A percentile compares a stretch with the other conserved stretches of the same genome.
Conservation (phyloP, 2,888 invertebrate genomes). For the Himalopsyche anomala region DNA sequence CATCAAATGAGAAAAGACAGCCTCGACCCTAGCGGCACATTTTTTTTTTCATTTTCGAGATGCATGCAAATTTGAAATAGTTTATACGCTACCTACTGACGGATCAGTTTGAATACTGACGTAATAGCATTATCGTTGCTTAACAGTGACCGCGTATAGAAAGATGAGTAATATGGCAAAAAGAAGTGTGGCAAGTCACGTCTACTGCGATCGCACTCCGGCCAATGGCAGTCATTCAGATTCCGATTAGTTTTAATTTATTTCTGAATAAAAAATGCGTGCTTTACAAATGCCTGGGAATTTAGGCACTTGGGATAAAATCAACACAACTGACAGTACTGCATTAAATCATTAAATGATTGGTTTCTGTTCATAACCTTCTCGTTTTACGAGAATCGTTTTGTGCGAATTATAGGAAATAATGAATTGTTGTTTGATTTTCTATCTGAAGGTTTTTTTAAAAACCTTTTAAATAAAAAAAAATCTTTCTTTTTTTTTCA, state of each 20-base stretch:
- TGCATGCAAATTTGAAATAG: conserved; percentile 4
- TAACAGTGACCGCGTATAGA: conserved; percentile 2
- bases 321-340: conserved; percentile 8
- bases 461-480: too few relatives aligned
- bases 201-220: neutral
- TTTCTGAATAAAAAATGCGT: conserved; percentile 46
- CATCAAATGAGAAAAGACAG: too few relatives aligned
- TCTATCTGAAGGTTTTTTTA: too few relatives aligned
- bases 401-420: neutral
- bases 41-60: neutral
- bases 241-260: conserved; percentile 47
- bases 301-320: neutral
- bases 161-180: conserved; percentile 48
- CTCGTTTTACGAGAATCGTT: neutral
- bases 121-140: neutral
- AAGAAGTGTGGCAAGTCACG: conserved; percentile 53
- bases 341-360: conserved; percentile 47
- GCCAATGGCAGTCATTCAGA: conserved; percentile 27
- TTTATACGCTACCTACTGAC: conserved; percentile 4
- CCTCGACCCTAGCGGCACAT: too few relatives aligned
- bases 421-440: too few relatives aligned
- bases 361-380: conserved; percentile 41
- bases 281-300: conserved; percentile 5
- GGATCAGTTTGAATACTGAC: neutral
- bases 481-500: too few relatives aligned